Evolutionary conservation across 2,888 invertebrate genomes (phyloP).

Genomic region (Sinotaia quadrata): DNA sequence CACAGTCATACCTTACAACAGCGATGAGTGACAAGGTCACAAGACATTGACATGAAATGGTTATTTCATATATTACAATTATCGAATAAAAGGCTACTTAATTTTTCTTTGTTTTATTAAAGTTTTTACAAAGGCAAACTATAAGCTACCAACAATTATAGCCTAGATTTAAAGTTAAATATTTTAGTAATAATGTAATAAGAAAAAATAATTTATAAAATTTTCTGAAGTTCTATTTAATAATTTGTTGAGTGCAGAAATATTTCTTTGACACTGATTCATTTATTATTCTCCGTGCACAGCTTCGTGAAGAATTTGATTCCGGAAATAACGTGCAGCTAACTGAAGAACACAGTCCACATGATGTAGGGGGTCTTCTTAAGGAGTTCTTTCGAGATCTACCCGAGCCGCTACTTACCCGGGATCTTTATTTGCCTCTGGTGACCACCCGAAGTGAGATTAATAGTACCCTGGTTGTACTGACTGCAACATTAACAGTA

Average conservation of each 20-base stretch:
- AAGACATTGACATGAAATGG: too few relatives aligned
- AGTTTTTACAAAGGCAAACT: too few relatives aligned
- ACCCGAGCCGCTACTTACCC: conserved; percentile 91
- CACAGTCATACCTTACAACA: too few relatives aligned
- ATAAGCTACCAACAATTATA: too few relatives aligned
- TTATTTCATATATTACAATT: too few relatives aligned
- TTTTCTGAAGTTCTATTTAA: background rate
- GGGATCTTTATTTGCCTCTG: conserved; percentile 90
- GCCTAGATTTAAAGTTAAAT: too few relatives aligned
- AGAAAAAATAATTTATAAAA: background rate
- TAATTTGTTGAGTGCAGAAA: background rate
- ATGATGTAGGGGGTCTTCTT: conserved; percentile 92
- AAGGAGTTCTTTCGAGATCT: conserved; percentile 94
- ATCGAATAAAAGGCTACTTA: too few relatives aligned
- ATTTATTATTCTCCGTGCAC: conserved; percentile 33
- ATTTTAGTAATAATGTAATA: background rate
- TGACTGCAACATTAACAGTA: too few relatives aligned
- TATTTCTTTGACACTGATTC: too few relatives aligned
- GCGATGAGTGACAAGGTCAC: too few relatives aligned
- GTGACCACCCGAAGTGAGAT: conserved; percentile 92
- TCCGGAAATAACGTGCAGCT: conserved; percentile 77
- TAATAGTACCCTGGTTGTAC: too few relatives aligned
- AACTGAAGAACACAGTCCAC: conserved; percentile 87
- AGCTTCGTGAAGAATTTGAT: conserved; percentile 93
- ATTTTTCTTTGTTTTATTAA: too few relatives aligned